Conservation (phyloP, 2,888 invertebrate species). For the Pterobdella sp. region DNA sequence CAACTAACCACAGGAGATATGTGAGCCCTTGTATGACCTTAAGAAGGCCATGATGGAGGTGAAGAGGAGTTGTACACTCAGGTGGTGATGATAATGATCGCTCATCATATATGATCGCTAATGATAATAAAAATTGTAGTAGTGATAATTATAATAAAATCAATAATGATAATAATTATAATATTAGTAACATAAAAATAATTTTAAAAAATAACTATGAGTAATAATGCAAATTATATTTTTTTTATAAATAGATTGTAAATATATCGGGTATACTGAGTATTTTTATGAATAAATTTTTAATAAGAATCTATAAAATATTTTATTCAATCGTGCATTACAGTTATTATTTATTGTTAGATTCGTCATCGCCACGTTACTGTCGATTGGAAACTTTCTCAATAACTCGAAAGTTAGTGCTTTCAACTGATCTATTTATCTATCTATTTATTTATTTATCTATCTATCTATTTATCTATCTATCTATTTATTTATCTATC, state of each 20-base stretch:
- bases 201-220: no score
- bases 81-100: not conserved
- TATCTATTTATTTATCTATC: no score
- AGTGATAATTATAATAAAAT: not conserved
- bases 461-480: no score
- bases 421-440: no score
- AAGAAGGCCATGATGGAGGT: conserved; percentile 90
- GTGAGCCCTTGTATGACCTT: conserved; percentile 94
- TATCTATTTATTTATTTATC: no score
- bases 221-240: no score
- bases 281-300: not conserved
- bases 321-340: not conserved
- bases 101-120: not conserved
- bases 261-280: not conserved
- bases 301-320: no score
- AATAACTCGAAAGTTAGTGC: conserved; percentile 66
- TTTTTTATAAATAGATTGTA: no score
- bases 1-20: conserved; percentile 70
- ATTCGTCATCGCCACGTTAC: conserved; percentile 80
- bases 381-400: conserved; percentile 90
- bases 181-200: no score
- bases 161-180: not conserved
- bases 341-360: conserved; percentile 51
- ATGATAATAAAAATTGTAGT: not conserved
- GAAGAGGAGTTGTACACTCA: conserved; percentile 80